Base-by-base conservation (phyloP, 1,140 invertebrate genomes). In the Formica selysi region DNA sequence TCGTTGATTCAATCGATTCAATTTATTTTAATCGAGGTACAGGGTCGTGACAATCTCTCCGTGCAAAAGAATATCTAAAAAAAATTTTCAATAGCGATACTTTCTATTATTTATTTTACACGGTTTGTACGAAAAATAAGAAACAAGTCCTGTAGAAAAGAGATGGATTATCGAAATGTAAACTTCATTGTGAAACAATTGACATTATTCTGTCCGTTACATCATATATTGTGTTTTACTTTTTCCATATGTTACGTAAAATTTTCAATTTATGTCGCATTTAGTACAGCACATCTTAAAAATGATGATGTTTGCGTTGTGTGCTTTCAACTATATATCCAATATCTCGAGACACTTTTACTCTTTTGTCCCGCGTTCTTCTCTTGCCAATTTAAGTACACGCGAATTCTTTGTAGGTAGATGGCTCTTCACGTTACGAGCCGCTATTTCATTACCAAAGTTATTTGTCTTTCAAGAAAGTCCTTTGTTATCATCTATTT, bases 21-120 rank as follows among this genome's bases (percentile, higher is more conserved):
- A 83, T 83, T 83, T 83, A 83, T 83, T 83, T 83, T 83, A 83
- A 74, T 83, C 79, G 79, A 83, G 38, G 54, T 73, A 83, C 61
- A 26, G 68, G 61, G 16, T 83, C 79, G 68, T 74, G 68, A 83
- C 79, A 74, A 83, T 74, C 51, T 73, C 48, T 51, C 29, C 38
- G 68, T 16, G 29, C 62, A n/a, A 74, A 73, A 61, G 79, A 22
- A 81, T 54, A 54, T 81, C 54, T 73, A 83, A 83, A 83, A 51
- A 19, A 16, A 44, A 71, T 74, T 83, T 81, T 83, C 79, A 74
- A 83, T 74, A 61, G 51, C 36, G 51, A 22, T 44, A 29, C 57
- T 36, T 26, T n/a, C 32, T 48, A 16, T 61, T 38, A 57, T 73
- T 83, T 73, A 74, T 74, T 83, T 71, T 73, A 48, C 38, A 44